Evolutionary conservation across 2,797 vertebrate species (phyloP).

Genomic region (Aeoliscus strigatus): DNA sequence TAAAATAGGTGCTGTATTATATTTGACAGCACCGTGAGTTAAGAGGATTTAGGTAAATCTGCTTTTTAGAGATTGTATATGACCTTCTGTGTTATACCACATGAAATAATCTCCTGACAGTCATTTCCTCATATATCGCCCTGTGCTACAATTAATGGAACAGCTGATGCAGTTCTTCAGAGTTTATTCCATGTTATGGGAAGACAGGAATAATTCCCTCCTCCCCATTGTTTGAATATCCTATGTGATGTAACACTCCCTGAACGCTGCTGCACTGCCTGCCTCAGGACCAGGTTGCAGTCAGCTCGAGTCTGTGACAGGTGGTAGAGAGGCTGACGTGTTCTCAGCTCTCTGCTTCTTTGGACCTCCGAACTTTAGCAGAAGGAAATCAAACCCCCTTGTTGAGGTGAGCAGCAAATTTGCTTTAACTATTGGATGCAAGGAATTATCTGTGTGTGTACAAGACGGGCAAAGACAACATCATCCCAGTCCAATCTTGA

Average conservation of each 20-base stretch:
- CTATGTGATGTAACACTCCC: conserved; percentile 4
- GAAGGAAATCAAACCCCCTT: conserved; percentile 6
- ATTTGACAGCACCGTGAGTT: conserved; percentile 24
- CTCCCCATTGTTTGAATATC: neutral
- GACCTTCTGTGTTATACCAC: neutral
- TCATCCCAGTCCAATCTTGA: too few species aligned
- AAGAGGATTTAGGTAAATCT: conserved; percentile 60
- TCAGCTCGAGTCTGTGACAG: conserved; percentile 22
- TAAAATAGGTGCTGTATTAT: conserved; percentile 4
- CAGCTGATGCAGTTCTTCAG: conserved; percentile 1
- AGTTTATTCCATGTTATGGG: conserved; percentile 11
- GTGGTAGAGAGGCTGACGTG: conserved; percentile 1
- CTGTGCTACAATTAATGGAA: neutral
- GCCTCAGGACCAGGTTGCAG: conserved; percentile 16
- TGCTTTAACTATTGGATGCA: neutral
- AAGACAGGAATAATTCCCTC: too few species aligned
- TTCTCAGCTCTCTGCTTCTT: neutral
- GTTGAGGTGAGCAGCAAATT: conserved; percentile 39
- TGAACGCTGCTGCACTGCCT: conserved; percentile 10
- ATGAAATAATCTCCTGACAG: conserved; percentile 22
- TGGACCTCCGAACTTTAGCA: neutral
- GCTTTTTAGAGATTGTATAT: conserved; percentile 47
- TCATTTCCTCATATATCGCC: conserved; percentile 4
- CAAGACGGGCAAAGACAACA: too few species aligned
- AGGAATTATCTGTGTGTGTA: too few species aligned